Conservation (phyloP, 2,888 invertebrate genomes). For the Dicroscelio sp. region DNA sequence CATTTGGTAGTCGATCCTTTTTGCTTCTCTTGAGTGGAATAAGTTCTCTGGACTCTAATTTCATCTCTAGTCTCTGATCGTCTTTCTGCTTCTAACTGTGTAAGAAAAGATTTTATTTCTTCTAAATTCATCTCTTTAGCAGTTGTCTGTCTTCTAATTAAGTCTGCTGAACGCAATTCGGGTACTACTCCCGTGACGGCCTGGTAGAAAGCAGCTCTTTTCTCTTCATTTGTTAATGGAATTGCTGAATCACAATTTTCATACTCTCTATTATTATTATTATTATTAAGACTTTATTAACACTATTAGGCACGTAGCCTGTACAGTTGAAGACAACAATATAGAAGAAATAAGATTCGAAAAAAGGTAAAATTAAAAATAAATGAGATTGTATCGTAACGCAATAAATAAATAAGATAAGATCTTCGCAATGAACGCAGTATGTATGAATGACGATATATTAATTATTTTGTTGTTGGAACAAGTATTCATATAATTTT, state of each 20-base stretch:
- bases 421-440: too few species aligned
- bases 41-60: constrained; percentile 24
- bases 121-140: constrained; percentile 58
- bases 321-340: too few species aligned
- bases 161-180: constrained; percentile 57
- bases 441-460: too few species aligned
- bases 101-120: constrained; percentile 67
- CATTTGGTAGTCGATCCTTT: background rate
- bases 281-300: too few species aligned
- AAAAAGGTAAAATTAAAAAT: too few species aligned
- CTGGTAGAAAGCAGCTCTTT: constrained; percentile 69
- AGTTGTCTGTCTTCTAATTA: constrained; percentile 46
- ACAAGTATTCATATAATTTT: background rate
- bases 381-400: too few species aligned
- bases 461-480: too few species aligned
- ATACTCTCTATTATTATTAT: constrained; percentile 76
- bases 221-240: constrained; percentile 69
- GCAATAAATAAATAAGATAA: too few species aligned
- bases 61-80: constrained; percentile 19
- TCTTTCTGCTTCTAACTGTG: constrained; percentile 46
- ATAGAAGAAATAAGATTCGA: too few species aligned
- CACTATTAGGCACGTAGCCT: too few species aligned
- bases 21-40: background rate
- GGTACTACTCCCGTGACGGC: constrained; percentile 51
- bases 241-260: constrained; percentile 51